Percentiles rank a stretch among this genome's conserved stretches.
Evolutionary conservation across 2,888 invertebrate genomes (phyloP).

Genomic region (Heliconius sara): DNA sequence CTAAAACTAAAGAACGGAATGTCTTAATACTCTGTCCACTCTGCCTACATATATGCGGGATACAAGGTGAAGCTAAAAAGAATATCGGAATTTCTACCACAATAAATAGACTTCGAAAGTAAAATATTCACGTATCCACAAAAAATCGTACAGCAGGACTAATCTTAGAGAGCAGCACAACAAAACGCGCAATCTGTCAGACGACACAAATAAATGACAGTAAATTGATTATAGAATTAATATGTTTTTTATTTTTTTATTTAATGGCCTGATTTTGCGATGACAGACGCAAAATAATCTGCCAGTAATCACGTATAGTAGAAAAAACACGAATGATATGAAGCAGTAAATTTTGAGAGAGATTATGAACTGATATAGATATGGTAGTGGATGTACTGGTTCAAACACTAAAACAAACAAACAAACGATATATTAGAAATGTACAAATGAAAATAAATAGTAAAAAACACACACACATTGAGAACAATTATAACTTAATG

Average conservation of each 20-base stretch:
- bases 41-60: neutral
- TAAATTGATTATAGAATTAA: neutral
- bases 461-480: too few species aligned
- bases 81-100: neutral
- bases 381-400: too few species aligned
- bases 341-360: too few species aligned
- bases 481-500: too few species aligned
- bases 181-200: conserved; percentile 26
- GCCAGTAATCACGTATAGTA: too few species aligned
- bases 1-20: neutral
- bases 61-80: neutral
- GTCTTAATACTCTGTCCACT: neutral
- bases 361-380: too few species aligned
- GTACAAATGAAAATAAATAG: too few species aligned
- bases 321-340: too few species aligned
- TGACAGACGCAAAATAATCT: too few species aligned
- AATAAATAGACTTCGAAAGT: neutral
- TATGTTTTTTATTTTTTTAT: neutral
- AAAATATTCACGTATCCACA: conserved; percentile 17
- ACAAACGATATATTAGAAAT: too few species aligned
- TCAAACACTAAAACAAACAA: too few species aligned
- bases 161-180: conserved; percentile 12
- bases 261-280: neutral
- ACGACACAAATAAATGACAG: conserved; percentile 10
- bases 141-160: conserved; percentile 13